Base-by-base conservation (phyloP, 2,888 invertebrate genomes). In the Pollenia griseotomentosa region DNA sequence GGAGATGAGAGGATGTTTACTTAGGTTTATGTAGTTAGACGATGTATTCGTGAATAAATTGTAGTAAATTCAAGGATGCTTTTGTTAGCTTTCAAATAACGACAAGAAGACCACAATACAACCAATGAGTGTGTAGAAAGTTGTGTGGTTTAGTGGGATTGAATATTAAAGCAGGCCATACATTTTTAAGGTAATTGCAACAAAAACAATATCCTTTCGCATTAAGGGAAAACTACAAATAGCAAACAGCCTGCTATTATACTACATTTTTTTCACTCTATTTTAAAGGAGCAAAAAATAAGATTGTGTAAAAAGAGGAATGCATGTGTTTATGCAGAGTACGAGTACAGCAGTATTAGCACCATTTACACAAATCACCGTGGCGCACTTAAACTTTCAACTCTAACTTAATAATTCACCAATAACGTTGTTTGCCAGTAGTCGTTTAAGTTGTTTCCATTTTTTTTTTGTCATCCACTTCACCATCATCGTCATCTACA, bases 291-390 rank as follows among this genome's bases (percentile, higher is more conserved):
- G n/a, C 1, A 61, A 53, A 48, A 59, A 42, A 23, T 7, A 0
- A 16, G 57, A 19, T 42, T 33, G 16, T 42, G 2, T 9, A 55
- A 46, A 48, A 16, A 14, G 14, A 23, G 16, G 55, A 65, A 48
- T 57, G 81, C 57, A 73, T 66, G 71, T 63, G 55, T 80, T 80
- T 81, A 81, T 46, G 51, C 71, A 51, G 65, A 73, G 66, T 16
- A 61, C n/a, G 53, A 57, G 44, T 48, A 40, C 9, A 63, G 40
- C 66, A 68, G 84, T 68, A 87, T 87, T 87, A 84, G 87, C 87
- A 84, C 84, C 87, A 87, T 87, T 87, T 87, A 87, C 87, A 87
- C 87, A 87, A 87, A 87, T 87, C 87, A 87, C 87, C 83, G 78
- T 87, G 81, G 73, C 61, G 84, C 87, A 84, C 87, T 87, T 87